phyloP scores from a whole-genome alignment of 2,888 invertebrate species.

The Penaeus monodon region DNA sequence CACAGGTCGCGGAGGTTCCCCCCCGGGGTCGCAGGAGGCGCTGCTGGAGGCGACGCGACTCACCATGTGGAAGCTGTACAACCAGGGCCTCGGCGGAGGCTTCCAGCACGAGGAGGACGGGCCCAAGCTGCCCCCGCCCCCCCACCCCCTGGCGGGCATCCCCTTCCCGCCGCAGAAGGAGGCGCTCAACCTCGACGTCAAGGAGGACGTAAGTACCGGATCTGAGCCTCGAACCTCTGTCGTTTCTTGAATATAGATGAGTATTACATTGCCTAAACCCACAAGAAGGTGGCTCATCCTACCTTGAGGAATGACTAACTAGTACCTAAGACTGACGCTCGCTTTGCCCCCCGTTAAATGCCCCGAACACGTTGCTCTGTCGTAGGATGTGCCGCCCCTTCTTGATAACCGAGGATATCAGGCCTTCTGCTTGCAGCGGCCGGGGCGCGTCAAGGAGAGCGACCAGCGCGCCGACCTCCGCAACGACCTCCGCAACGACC shows the following conservation, averaged over 20 bases:
- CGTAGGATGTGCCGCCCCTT: conserved; percentile 48
- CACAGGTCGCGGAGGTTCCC: conserved; percentile 62
- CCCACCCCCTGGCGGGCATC: conserved; percentile 51
- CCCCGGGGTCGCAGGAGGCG: conserved; percentile 69
- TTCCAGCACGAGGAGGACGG: conserved; percentile 53
- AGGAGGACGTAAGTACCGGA: conserved; percentile 62
- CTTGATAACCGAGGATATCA: conserved; percentile 55
- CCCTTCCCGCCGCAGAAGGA: conserved; percentile 77
- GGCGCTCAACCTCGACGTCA: conserved; percentile 81
- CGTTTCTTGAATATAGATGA: too few species aligned
- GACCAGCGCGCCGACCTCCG: too few species aligned
- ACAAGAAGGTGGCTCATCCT: too few species aligned
- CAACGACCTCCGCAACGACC: conserved; percentile 36
- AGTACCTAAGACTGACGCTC: too few species aligned
- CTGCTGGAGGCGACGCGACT: conserved; percentile 84
- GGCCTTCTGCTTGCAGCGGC: conserved; percentile 56
- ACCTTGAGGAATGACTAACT: too few species aligned
- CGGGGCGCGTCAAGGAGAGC: conserved; percentile 48
- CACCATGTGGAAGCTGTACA: conserved; percentile 86
- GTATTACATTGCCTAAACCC: too few species aligned
- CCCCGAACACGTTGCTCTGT: not conserved
- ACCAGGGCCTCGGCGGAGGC: conserved; percentile 70
- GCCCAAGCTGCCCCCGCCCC: conserved; percentile 60
- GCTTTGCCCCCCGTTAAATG: too few species aligned
- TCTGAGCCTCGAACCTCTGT: not conserved